phyloP scores from a whole-genome alignment of 1,140 invertebrate genomes.

The Pseudobourletiella spinata region DNA sequence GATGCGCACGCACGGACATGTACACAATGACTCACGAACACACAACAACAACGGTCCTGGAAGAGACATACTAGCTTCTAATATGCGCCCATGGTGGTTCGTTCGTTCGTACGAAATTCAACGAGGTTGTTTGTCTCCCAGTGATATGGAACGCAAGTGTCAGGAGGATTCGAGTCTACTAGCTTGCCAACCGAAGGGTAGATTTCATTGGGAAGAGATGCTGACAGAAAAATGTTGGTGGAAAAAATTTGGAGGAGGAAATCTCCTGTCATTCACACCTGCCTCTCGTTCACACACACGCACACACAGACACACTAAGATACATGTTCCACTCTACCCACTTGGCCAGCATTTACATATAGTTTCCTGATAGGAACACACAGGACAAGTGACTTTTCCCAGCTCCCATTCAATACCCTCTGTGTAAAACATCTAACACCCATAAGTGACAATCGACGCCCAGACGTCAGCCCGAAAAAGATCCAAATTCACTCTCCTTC shows the following conservation, averaged over 20 bases:
- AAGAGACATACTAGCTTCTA: too few relatives aligned
- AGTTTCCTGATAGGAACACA: background rate
- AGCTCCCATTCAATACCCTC: background rate
- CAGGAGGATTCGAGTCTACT: too few relatives aligned
- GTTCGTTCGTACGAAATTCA: too few relatives aligned
- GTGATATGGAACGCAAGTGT: too few relatives aligned
- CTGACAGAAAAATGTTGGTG: conserved; percentile 27
- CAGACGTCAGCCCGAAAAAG: background rate
- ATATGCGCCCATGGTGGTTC: too few relatives aligned
- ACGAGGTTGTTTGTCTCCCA: too few relatives aligned
- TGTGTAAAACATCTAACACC: background rate
- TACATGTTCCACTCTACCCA: too few relatives aligned
- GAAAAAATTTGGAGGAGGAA: conserved; percentile 30
- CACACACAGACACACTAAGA: conserved; percentile 1
- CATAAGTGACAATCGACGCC: background rate
- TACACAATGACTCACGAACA: too few relatives aligned
- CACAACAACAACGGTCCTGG: too few relatives aligned
- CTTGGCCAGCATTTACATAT: background rate
- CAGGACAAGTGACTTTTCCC: background rate
- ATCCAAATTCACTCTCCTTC: too few relatives aligned
- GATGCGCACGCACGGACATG: too few relatives aligned
- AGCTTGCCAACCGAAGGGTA: too few relatives aligned
- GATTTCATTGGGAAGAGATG: conserved; percentile 23
- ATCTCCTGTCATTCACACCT: conserved; percentile 34
- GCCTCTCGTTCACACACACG: conserved; percentile 19